Evolutionary conservation across 2,797 vertebrate species (phyloP).

Genomic region (Mustela erminea): DNA sequence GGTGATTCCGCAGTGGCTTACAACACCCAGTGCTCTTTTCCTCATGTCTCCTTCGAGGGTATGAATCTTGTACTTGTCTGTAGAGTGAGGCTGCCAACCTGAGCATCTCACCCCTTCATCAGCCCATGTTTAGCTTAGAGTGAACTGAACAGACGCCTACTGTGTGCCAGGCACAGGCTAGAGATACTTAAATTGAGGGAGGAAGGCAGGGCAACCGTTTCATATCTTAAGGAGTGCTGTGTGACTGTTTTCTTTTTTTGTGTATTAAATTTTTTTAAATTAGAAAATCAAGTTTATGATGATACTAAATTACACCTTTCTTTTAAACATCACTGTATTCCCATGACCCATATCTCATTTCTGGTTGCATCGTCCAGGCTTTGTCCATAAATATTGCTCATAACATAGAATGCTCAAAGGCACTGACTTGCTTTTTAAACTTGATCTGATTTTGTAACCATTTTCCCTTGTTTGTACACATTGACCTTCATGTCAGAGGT

Average conservation of each 20-base stretch:
- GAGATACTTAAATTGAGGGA: background rate
- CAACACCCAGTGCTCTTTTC: background rate
- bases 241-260: background rate
- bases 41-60: background rate
- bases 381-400: background rate
- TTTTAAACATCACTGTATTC: background rate
- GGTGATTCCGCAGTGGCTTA: background rate
- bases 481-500: background rate
- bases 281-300: background rate
- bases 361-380: background rate
- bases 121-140: background rate
- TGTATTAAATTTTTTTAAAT: background rate
- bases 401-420: background rate
- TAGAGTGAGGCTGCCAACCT: background rate
- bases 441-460: background rate
- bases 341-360: background rate
- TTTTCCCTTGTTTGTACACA: background rate
- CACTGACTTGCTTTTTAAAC: slow-evolving; percentile 15
- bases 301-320: background rate
- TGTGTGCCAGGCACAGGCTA: background rate
- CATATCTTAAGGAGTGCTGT: background rate
- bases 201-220: background rate
- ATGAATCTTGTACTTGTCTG: background rate
- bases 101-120: background rate
- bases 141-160: background rate